Conservation (phyloP, 2,113 vertebrate genomes). For the Lycocorax pyrrhopterus region DNA sequence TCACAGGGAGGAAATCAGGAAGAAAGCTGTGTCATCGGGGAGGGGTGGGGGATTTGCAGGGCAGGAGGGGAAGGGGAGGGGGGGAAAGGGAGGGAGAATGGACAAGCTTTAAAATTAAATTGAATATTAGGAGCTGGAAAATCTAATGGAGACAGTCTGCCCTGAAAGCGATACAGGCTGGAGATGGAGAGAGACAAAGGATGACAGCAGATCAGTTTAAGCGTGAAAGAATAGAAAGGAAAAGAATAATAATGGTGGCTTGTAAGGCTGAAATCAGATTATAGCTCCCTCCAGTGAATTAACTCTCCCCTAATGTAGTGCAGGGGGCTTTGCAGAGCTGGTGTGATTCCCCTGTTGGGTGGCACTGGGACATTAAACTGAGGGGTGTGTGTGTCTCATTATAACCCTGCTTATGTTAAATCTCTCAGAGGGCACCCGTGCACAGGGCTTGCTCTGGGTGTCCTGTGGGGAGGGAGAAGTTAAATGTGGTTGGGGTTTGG, state of each 20-base stretch:
- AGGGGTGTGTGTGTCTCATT: background rate
- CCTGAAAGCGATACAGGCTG: background rate
- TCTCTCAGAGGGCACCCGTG: background rate
- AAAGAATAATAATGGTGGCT: constrained; percentile 45
- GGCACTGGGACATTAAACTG: background rate
- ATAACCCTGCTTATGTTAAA: background rate
- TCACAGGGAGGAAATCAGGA: background rate
- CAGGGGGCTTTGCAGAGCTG: background rate
- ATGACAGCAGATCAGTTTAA: constrained; percentile 51
- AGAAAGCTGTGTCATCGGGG: background rate
- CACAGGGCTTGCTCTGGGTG: background rate
- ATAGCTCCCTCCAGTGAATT: constrained; percentile 45
- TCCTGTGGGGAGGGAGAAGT: background rate
- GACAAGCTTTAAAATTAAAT: constrained; percentile 57
- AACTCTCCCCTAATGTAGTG: background rate
- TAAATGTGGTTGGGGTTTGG: background rate
- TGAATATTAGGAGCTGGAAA: constrained; percentile 60
- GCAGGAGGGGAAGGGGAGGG: background rate
- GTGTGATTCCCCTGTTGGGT: background rate
- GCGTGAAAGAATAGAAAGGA: constrained; percentile 46
- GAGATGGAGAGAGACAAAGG: constrained; percentile 30
- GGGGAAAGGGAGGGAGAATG: background rate
- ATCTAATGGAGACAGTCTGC: constrained; percentile 35
- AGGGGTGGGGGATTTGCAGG: background rate
- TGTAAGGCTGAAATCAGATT: constrained; percentile 59